These are phyloP conservation scores for Hydrophis major DNA, from an alignment of 2,797 vertebrate genomes.

Conservation along the genomic window DNA sequence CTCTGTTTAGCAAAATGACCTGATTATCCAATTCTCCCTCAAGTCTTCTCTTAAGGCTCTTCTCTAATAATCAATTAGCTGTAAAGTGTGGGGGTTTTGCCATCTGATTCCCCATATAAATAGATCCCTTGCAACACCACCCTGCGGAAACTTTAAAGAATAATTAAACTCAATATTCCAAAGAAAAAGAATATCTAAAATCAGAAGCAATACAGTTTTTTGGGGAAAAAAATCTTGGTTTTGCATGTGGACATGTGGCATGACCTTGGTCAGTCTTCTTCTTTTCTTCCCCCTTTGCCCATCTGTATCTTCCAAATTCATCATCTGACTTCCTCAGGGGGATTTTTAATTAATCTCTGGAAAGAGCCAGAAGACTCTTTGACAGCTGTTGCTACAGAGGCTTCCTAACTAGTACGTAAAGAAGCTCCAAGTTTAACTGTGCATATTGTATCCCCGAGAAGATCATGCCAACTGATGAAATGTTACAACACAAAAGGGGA, in stretches of 20 bases:
- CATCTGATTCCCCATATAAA: not conserved
- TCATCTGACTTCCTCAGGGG: constrained; percentile 22
- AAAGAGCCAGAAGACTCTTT: constrained; percentile 32
- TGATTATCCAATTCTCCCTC: not conserved
- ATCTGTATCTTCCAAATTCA: constrained; percentile 26
- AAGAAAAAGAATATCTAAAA: not conserved
- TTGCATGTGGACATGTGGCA: not conserved
- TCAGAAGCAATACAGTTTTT: not conserved
- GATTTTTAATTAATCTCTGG: constrained; percentile 51
- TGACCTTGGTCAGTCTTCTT: not conserved
- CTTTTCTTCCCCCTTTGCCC: constrained; percentile 4
- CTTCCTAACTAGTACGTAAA: not conserved
- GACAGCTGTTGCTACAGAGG: constrained; percentile 40
- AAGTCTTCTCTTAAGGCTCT: not conserved
- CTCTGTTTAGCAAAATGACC: not conserved
- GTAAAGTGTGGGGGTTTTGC: not conserved
- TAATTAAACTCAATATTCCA: not conserved
- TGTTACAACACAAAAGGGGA: constrained; percentile 33
- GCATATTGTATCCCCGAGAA: not conserved
- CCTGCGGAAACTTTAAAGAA: not conserved
- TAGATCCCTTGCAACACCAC: not conserved
- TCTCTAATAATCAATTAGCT: not conserved
- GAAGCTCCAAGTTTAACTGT: constrained; percentile 7
- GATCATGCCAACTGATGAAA: constrained; percentile 17
- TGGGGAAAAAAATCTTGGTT: not conserved